phyloP scores from a whole-genome alignment of 2,797 vertebrate species.

The Pterois miles region DNA sequence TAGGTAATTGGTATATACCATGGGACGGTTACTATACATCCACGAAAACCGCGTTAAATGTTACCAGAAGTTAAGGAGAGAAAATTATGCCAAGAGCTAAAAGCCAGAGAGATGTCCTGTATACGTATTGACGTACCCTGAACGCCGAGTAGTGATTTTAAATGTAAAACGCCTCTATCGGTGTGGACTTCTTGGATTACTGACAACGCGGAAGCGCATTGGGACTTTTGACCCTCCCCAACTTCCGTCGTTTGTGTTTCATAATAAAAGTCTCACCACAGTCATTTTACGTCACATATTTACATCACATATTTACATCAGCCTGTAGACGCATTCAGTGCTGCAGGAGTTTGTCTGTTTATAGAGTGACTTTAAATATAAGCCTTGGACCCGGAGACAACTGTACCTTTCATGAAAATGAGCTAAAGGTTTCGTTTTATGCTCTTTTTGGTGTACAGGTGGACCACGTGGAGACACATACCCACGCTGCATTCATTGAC shows the following conservation, averaged over 20 bases:
- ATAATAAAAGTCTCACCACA: slow-evolving; percentile 56
- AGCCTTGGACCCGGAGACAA: too few relatives aligned
- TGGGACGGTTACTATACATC: neutral
- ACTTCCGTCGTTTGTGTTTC: slow-evolving; percentile 52
- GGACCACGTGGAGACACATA: too few relatives aligned
- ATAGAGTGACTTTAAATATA: too few relatives aligned
- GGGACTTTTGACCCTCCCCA: slow-evolving; percentile 46
- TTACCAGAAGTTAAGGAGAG: fast-evolving
- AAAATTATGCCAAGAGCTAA: fast-evolving
- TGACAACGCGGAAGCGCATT: slow-evolving; percentile 66
- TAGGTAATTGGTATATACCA: neutral
- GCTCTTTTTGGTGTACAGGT: too few relatives aligned
- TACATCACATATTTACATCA: too few relatives aligned
- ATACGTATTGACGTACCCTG: slow-evolving; percentile 18
- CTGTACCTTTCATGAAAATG: too few relatives aligned
- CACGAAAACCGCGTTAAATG: neutral
- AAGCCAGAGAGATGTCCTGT: neutral
- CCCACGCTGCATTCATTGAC: too few relatives aligned
- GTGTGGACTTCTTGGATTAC: neutral
- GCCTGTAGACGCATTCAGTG: too few relatives aligned
- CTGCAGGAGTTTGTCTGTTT: too few relatives aligned
- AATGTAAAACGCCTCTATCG: neutral
- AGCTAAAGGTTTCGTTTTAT: too few relatives aligned
- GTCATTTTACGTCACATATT: neutral
- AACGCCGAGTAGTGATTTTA: neutral